Percentiles rank a stretch among this genome's conserved stretches.
Evolutionary conservation across 2,888 invertebrate genomes (phyloP).

Genomic region (Watsonalla binaria): DNA sequence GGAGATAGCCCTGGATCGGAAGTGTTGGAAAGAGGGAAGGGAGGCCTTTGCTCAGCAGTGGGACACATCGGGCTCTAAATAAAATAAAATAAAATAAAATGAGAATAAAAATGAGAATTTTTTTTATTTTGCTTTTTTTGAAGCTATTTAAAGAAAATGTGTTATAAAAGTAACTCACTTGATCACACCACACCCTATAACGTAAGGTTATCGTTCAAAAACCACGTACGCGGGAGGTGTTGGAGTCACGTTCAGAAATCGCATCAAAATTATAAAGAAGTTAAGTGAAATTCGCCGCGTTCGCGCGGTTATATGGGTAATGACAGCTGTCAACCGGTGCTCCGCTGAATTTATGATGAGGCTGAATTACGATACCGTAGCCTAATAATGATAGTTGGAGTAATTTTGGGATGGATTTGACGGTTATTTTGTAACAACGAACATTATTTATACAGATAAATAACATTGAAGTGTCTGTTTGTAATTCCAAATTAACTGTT

Average conservation of each 20-base stretch:
- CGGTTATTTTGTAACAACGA: too few species aligned
- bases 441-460: too few species aligned
- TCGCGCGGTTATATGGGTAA: slow-evolving; percentile 27
- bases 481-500: too few species aligned
- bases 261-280: slow-evolving; percentile 72
- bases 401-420: background rate
- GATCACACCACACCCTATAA: slow-evolving; percentile 29
- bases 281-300: slow-evolving; percentile 59
- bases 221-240: slow-evolving; percentile 50
- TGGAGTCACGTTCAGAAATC: slow-evolving; percentile 66
- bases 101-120: too few species aligned
- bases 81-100: too few species aligned
- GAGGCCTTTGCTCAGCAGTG: too few species aligned
- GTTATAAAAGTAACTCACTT: slow-evolving; percentile 12
- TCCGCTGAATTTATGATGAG: slow-evolving; percentile 35
- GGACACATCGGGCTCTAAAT: too few species aligned
- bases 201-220: slow-evolving; percentile 19
- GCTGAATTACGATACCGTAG: slow-evolving; percentile 21
- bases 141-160: too few species aligned
- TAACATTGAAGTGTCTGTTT: too few species aligned
- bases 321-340: slow-evolving; percentile 41
- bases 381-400: slow-evolving; percentile 19
- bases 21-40: too few species aligned
- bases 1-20: too few species aligned
- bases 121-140: too few species aligned